Evolutionary conservation across 2,888 invertebrate genomes (phyloP).

Genomic region (Graphium colonna): DNA sequence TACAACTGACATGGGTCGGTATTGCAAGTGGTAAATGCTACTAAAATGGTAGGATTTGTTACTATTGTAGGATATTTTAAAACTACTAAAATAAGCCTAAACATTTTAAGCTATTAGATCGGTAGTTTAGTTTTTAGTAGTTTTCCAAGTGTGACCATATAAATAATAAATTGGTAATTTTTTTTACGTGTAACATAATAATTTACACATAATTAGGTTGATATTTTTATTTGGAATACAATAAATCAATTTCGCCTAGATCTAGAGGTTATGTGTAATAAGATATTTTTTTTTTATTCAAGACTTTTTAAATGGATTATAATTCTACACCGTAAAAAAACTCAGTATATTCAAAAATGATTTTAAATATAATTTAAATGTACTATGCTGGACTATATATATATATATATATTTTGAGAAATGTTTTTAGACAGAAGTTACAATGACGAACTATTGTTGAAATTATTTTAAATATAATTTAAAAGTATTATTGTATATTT

Average conservation of each 20-base stretch:
- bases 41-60: slow-evolving; percentile 34
- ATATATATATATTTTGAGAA: too few relatives aligned
- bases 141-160: neutral
- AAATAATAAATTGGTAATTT: neutral
- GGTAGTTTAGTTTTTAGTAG: neutral
- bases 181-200: neutral
- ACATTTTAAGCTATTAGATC: neutral
- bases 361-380: neutral
- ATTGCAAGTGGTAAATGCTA: slow-evolving; percentile 34
- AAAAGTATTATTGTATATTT: neutral
- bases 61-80: slow-evolving; percentile 1
- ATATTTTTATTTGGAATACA: neutral
- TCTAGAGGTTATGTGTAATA: neutral
- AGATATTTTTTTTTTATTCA: slow-evolving; percentile 1
- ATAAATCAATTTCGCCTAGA: neutral
- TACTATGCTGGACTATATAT: neutral
- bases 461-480: neutral
- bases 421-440: too few relatives aligned
- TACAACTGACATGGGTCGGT: slow-evolving; percentile 13
- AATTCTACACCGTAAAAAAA: too few relatives aligned
- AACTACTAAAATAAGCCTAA: neutral
- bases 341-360: too few relatives aligned
- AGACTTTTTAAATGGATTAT: neutral
- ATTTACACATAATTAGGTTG: neutral
- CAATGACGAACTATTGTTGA: neutral